phyloP scores from a whole-genome alignment of 2,888 invertebrate species.

The Oscheius sp. region DNA sequence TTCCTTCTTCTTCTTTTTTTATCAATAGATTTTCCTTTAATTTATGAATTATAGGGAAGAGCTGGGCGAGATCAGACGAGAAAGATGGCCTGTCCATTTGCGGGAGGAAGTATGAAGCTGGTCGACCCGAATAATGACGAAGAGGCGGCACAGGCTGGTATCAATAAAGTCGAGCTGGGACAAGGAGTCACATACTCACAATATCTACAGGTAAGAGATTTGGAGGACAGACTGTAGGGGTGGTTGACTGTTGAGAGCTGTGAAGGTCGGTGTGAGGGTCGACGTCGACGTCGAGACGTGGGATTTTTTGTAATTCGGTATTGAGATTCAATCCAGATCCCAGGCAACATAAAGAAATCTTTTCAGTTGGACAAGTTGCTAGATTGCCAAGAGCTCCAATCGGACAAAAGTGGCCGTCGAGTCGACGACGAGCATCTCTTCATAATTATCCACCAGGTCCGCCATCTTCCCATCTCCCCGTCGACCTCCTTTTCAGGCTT shows the following conservation, averaged over 20 bases:
- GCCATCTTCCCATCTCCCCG: background rate
- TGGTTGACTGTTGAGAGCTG: too few species aligned
- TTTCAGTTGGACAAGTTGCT: constrained; percentile 84
- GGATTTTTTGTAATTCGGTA: background rate
- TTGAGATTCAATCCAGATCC: too few species aligned
- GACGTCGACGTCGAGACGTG: too few species aligned
- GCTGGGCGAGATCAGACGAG: background rate
- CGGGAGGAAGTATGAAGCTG: constrained; percentile 37
- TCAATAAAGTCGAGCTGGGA: constrained; percentile 67
- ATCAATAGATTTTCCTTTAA: too few species aligned
- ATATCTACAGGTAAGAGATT: constrained; percentile 84
- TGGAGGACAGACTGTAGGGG: too few species aligned
- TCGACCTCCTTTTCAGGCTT: constrained; percentile 76
- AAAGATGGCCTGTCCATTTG: constrained; percentile 55
- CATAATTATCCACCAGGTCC: constrained; percentile 58
- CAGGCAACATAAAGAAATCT: background rate
- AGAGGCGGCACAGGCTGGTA: constrained; percentile 56
- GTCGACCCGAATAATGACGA: constrained; percentile 49
- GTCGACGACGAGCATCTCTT: constrained; percentile 61
- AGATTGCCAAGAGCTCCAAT: constrained; percentile 84
- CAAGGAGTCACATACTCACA: constrained; percentile 88
- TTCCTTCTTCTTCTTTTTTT: background rate
- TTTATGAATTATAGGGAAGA: background rate
- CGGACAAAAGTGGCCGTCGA: constrained; percentile 77
- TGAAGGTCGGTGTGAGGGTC: too few species aligned